Evolutionary conservation across 2,113 vertebrate species (phyloP).

Genomic region (Stictonetta naevosa): DNA sequence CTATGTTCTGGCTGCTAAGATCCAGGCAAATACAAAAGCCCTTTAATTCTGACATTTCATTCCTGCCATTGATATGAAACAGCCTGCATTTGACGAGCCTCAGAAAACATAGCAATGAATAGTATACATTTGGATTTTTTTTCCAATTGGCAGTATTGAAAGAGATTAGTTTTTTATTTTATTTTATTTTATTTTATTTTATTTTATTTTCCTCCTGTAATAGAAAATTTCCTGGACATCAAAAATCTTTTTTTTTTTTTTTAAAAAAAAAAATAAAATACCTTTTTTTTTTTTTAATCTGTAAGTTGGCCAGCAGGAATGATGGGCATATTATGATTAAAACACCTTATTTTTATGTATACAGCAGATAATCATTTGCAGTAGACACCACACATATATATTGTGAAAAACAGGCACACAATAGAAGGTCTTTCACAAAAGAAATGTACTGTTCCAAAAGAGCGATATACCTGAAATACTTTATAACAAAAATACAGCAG

Average conservation of each 20-base stretch:
- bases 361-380: slow-evolving; percentile 44
- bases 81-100: neutral
- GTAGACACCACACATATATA: slow-evolving; percentile 41
- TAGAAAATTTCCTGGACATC: slow-evolving; percentile 44
- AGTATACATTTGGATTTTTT: slow-evolving; percentile 18
- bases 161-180: slow-evolving; percentile 10
- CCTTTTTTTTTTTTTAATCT: neutral
- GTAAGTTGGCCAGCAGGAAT: slow-evolving; percentile 24
- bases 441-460: slow-evolving; percentile 51
- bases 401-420: slow-evolving; percentile 63
- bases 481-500: slow-evolving; percentile 45
- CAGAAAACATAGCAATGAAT: slow-evolving; percentile 36
- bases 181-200: slow-evolving; percentile 13
- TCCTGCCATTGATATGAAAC: slow-evolving; percentile 33
- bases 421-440: slow-evolving; percentile 52
- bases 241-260: neutral
- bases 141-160: neutral
- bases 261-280: no score
- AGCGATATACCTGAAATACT: slow-evolving; percentile 27
- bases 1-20: neutral
- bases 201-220: neutral
- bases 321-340: slow-evolving; percentile 55
- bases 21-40: slow-evolving; percentile 11
- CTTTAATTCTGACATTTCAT: slow-evolving; percentile 42
- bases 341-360: slow-evolving; percentile 64